A percentile compares a stretch with the other conserved stretches of the same genome.
These are phyloP conservation scores for Stomatorhinus walkeri DNA, from an alignment of 2,797 vertebrate genomes.

Conservation along the genomic window DNA sequence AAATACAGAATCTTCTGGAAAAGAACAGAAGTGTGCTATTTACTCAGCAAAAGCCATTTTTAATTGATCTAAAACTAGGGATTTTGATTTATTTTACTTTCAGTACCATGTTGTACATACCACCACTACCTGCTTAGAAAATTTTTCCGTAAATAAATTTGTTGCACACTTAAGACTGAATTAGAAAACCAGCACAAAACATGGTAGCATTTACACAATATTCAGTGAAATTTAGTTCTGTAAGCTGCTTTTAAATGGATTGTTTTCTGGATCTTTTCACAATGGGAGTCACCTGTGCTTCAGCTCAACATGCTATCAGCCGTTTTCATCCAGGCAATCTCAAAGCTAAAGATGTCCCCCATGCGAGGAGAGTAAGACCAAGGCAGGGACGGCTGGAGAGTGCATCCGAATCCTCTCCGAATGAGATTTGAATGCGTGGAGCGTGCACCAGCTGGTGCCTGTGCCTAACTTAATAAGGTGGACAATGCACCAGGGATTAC, in stretches of 20 bases:
- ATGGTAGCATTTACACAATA: neutral
- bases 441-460: constrained; percentile 1
- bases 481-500: neutral
- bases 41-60: neutral
- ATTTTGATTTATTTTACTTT: neutral
- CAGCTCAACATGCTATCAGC: neutral
- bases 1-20: neutral
- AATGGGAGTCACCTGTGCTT: neutral
- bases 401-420: constrained; percentile 34
- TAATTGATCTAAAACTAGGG: neutral
- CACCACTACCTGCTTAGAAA: neutral
- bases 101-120: neutral
- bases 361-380: neutral
- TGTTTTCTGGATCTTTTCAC: neutral
- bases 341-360: too few relatives aligned
- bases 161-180: neutral
- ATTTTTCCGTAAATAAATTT: neutral
- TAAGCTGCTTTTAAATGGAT: neutral
- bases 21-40: neutral
- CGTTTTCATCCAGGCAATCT: neutral
- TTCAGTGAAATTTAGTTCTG: neutral
- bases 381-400: neutral
- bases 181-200: neutral
- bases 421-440: constrained; percentile 29
- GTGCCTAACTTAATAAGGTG: neutral